These are phyloP conservation scores for Chouioia cunea DNA, from an alignment of 2,888 invertebrate genomes.

Conservation along the genomic window DNA sequence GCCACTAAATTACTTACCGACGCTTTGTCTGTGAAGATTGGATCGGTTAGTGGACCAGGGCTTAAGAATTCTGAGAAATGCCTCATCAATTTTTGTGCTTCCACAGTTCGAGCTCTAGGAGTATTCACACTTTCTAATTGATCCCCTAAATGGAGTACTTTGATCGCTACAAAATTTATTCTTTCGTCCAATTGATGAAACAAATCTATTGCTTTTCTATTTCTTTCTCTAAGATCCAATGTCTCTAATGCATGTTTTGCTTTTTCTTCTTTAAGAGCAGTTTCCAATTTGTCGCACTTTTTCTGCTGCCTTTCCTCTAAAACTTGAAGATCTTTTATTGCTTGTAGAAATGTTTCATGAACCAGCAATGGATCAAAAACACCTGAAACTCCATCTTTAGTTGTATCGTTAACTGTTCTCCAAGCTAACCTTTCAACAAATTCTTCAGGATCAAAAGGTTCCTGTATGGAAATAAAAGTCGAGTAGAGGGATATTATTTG, in stretches of 20 bases:
- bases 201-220: slow-evolving; percentile 87
- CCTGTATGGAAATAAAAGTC: slow-evolving; percentile 73
- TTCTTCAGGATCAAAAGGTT: slow-evolving; percentile 96
- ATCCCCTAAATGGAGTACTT: slow-evolving; percentile 98
- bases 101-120: slow-evolving; percentile 92
- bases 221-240: slow-evolving; percentile 85
- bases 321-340: slow-evolving; percentile 85
- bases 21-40: slow-evolving; percentile 87
- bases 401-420: slow-evolving; percentile 83
- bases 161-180: slow-evolving; percentile 96
- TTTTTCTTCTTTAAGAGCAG: slow-evolving; percentile 87
- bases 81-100: slow-evolving; percentile 92
- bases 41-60: slow-evolving; percentile 85
- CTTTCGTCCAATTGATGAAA: slow-evolving; percentile 95
- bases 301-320: slow-evolving; percentile 87
- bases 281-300: slow-evolving; percentile 87
- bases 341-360: slow-evolving; percentile 92
- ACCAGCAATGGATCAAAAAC: slow-evolving; percentile 89
- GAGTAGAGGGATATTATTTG: slow-evolving; percentile 1
- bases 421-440: slow-evolving; percentile 97
- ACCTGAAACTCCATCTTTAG: slow-evolving; percentile 77
- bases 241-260: slow-evolving; percentile 85
- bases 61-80: slow-evolving; percentile 93
- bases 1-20: slow-evolving; percentile 72
- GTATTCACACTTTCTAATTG: slow-evolving; percentile 97